Evolutionary conservation across 2,888 invertebrate genomes (phyloP).

Genomic region (Zygogramma bicolorata): DNA sequence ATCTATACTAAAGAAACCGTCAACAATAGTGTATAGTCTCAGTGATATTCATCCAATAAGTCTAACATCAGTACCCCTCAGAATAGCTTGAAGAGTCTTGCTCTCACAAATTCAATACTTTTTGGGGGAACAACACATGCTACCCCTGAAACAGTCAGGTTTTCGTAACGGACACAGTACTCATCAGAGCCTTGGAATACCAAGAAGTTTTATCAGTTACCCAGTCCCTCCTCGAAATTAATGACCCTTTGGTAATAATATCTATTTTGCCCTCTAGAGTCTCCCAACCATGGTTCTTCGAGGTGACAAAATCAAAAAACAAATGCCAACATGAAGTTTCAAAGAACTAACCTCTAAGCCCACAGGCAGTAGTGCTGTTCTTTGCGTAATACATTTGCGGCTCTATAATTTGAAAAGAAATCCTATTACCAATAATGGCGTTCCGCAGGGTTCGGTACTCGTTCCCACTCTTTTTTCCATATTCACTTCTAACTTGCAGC

Average conservation of each 20-base stretch:
- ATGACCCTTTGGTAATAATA: neutral
- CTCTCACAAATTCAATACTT: neutral
- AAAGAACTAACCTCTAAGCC: neutral
- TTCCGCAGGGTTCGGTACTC: too few species aligned
- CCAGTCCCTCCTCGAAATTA: too few species aligned
- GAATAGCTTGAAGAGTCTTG: neutral
- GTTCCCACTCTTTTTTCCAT: too few species aligned
- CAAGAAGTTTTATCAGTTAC: neutral
- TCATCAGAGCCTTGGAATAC: neutral
- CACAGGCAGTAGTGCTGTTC: neutral
- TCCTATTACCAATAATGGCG: too few species aligned
- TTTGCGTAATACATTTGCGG: neutral
- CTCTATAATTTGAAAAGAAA: too few species aligned
- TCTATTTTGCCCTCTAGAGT: neutral
- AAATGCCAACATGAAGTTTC: neutral
- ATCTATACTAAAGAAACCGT: neutral
- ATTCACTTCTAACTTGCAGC: too few species aligned
- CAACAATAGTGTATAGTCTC: neutral
- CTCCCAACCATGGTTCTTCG: neutral
- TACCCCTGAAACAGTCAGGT: neutral
- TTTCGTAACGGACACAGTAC: neutral
- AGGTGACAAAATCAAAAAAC: neutral
- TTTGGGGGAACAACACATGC: neutral
- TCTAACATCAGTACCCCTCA: neutral
- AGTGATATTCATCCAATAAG: neutral